Conservation (phyloP, 1,140 invertebrate genomes). For the Neotoxoptera formosana region DNA sequence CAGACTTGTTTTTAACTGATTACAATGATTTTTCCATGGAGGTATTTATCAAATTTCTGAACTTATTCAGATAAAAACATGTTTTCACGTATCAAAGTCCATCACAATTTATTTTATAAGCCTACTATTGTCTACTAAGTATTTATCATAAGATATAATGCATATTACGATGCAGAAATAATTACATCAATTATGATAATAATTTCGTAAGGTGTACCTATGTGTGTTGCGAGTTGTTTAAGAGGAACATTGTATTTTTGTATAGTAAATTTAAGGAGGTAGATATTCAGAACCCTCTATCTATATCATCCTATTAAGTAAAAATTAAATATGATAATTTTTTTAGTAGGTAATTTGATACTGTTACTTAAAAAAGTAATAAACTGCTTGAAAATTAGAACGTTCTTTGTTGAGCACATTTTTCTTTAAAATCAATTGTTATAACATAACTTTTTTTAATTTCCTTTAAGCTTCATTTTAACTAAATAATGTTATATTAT, state of each 20-base stretch:
- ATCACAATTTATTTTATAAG: not conserved
- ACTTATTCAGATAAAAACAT: not conserved
- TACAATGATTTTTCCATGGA: not conserved
- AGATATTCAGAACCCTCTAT: not conserved
- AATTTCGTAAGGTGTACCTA: not conserved
- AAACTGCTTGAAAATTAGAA: not conserved
- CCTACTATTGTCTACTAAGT: not conserved
- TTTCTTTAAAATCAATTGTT: not conserved
- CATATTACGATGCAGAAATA: too few species aligned
- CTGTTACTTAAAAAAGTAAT: not conserved
- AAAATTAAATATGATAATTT: not conserved
- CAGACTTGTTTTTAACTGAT: not conserved
- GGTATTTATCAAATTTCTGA: not conserved
- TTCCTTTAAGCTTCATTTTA: not conserved
- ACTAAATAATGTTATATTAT: not conserved
- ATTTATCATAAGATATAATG: not conserved
- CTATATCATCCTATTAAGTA: not conserved
- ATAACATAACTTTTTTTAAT: not conserved
- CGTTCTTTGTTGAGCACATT: not conserved
- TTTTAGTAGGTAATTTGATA: not conserved
- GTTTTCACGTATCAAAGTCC: not conserved
- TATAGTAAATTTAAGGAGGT: not conserved
- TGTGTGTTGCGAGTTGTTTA: not conserved
- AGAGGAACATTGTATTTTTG: not conserved
- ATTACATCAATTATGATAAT: not conserved